These are phyloP conservation scores for Bombus ignitus DNA, from an alignment of 1,140 invertebrate species.

Conservation along the genomic window DNA sequence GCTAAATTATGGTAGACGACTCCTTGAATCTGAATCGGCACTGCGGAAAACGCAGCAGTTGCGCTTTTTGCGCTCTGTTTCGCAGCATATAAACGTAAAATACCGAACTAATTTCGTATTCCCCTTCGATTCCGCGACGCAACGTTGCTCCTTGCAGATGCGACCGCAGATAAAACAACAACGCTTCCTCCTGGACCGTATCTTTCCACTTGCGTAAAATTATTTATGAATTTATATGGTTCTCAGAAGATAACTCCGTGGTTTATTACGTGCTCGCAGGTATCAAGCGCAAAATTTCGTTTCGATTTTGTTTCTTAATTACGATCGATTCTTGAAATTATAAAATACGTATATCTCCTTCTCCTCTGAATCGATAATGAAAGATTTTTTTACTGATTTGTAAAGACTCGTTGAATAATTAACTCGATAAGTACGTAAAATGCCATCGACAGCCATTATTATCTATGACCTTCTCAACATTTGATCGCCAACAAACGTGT, in stretches of 20 bases:
- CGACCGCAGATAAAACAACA: background rate
- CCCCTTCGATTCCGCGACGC: background rate
- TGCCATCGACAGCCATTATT: background rate
- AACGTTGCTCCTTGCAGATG: background rate
- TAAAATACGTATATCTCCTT: background rate
- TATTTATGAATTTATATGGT: background rate
- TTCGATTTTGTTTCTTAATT: background rate
- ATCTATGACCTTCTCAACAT: background rate
- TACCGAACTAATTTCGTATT: conserved; percentile 27
- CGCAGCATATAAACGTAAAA: background rate
- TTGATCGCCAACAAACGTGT: background rate
- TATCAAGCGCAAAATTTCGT: too few species aligned
- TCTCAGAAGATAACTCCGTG: background rate
- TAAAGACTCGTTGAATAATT: too few species aligned
- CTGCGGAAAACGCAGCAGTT: conserved; percentile 32
- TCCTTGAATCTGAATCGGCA: conserved; percentile 11
- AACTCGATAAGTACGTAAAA: too few species aligned
- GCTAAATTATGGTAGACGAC: conserved; percentile 19
- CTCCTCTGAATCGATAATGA: too few species aligned
- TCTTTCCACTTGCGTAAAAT: background rate
- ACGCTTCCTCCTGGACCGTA: background rate
- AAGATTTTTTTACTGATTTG: too few species aligned
- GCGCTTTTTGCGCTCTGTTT: conserved; percentile 19
- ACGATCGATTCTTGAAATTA: background rate
- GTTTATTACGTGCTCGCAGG: background rate